phyloP scores from a whole-genome alignment of 2,888 invertebrate species.

The Lepas anatifera region DNA sequence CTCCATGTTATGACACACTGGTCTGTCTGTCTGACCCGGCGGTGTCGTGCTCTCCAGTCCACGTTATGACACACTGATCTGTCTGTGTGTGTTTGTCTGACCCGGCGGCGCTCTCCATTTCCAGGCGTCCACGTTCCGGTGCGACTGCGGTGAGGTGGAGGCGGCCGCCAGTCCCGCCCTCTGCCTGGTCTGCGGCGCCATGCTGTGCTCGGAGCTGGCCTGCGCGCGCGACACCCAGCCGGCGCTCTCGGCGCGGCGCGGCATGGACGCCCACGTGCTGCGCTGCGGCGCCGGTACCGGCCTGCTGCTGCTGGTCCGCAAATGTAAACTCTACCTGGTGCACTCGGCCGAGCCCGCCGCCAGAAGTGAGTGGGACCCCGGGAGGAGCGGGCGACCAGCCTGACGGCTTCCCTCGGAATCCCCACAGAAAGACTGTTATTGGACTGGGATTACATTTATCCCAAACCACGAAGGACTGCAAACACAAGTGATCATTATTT shows the following conservation, averaged over 20 bases:
- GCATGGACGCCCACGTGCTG: slow-evolving; percentile 5
- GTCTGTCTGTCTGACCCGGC: no score
- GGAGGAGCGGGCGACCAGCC: no score
- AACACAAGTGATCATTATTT: no score
- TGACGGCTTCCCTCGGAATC: no score
- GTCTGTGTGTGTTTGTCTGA: not conserved
- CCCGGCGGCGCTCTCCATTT: not conserved
- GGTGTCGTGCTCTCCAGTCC: no score
- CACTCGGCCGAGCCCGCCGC: not conserved
- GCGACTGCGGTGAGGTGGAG: not conserved
- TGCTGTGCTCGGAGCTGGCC: slow-evolving; percentile 72
- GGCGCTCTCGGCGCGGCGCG: not conserved
- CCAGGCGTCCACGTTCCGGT: slow-evolving; percentile 1
- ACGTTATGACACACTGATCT: not conserved
- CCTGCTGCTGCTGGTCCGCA: slow-evolving; percentile 2
- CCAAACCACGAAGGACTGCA: no score
- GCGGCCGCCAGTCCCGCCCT: slow-evolving; percentile 78
- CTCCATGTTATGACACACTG: no score
- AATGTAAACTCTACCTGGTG: slow-evolving; percentile 3
- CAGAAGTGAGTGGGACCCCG: not conserved
- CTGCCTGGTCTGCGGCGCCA: slow-evolving; percentile 90
- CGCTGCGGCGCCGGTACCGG: not conserved
- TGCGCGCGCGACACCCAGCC: not conserved
- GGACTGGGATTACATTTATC: no score
- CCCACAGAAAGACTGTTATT: no score